Evolutionary conservation across 2,113 vertebrate species (phyloP).

Genomic region (Nycticryphes semicollaris): DNA sequence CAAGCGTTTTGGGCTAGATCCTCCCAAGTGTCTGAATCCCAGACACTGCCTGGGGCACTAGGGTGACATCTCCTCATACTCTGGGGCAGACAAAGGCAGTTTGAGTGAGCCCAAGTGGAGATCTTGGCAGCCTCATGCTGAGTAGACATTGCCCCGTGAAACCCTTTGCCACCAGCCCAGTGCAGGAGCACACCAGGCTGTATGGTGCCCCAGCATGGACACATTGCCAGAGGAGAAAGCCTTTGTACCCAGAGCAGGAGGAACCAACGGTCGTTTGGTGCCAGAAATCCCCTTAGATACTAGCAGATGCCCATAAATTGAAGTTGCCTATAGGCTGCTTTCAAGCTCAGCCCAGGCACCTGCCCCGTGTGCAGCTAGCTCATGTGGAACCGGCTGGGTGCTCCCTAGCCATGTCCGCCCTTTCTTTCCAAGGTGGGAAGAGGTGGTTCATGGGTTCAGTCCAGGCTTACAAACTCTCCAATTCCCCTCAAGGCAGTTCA

Average conservation of each 20-base stretch:
- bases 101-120: fast-evolving
- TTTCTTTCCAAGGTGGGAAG: not conserved
- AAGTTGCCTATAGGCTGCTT: not conserved
- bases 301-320: not conserved
- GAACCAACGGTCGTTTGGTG: not conserved
- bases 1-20: not conserved
- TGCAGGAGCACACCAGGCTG: not conserved
- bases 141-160: fast-evolving
- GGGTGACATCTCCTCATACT: not conserved
- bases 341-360: not conserved
- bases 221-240: not conserved
- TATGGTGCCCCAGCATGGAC: not conserved
- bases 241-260: not conserved
- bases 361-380: not conserved
- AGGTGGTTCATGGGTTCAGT: not conserved
- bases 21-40: not conserved
- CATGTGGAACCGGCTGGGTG: not conserved
- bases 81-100: not conserved
- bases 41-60: not conserved
- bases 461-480: not conserved
- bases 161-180: not conserved
- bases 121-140: not conserved
- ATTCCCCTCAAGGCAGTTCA: not conserved
- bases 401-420: not conserved
- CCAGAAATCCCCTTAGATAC: not conserved